Conservation (phyloP, 2,797 vertebrate species). For the Falco biarmicus region DNA sequence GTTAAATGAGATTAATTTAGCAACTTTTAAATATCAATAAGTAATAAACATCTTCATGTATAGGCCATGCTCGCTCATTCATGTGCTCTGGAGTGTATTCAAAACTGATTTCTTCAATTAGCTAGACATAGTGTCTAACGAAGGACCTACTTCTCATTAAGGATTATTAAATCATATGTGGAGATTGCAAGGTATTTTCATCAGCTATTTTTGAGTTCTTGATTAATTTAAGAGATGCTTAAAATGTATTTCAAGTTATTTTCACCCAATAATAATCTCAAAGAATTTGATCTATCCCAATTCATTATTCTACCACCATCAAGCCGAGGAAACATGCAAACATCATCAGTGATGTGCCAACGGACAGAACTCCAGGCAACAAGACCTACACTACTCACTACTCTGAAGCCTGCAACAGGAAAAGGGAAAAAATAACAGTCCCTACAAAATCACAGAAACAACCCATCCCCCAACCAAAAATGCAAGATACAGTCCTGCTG, state of each 20-base stretch:
- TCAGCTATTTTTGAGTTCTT: not conserved
- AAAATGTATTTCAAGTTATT: slow-evolving; percentile 34
- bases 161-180: slow-evolving; percentile 47
- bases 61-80: slow-evolving; percentile 66
- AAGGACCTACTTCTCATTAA: slow-evolving; percentile 52
- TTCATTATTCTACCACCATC: not conserved
- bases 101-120: slow-evolving; percentile 52
- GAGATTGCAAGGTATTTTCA: slow-evolving; percentile 46
- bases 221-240: slow-evolving; percentile 35
- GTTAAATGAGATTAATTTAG: slow-evolving; percentile 77
- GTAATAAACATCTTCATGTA: slow-evolving; percentile 73
- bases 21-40: slow-evolving; percentile 76
- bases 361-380: not conserved
- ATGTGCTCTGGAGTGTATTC: slow-evolving; percentile 46
- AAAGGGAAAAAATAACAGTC: not conserved
- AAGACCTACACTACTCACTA: not conserved
- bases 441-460: not conserved
- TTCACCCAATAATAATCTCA: not conserved
- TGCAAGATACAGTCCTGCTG: not conserved
- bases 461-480: not conserved
- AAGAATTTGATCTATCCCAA: not conserved
- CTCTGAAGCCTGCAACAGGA: not conserved
- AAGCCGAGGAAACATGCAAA: not conserved
- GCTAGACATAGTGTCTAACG: slow-evolving; percentile 14
- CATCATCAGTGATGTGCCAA: not conserved